Evolutionary conservation across 2,113 vertebrate genomes (phyloP).

Genomic region (Malurus melanocephalus): DNA sequence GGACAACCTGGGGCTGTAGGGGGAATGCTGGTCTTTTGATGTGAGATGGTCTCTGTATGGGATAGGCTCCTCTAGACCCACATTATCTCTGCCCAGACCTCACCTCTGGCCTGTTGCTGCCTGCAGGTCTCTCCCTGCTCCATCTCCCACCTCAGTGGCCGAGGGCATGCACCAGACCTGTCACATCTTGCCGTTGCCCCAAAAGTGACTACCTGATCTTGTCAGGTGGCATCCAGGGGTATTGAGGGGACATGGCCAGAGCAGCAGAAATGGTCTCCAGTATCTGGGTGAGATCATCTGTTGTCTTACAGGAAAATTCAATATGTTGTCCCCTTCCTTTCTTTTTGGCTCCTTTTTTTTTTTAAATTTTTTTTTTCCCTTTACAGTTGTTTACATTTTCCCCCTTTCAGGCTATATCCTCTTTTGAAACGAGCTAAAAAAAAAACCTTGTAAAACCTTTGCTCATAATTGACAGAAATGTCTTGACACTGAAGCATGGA

Average conservation of each 20-base stretch:
- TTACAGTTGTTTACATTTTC: background rate
- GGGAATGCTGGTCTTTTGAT: background rate
- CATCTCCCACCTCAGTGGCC: background rate
- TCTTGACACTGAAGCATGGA: background rate
- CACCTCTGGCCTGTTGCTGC: accelerated
- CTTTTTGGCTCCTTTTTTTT: background rate
- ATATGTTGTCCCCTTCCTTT: accelerated
- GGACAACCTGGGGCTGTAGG: background rate
- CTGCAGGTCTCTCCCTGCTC: background rate
- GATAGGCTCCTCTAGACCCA: background rate
- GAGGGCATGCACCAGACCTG: background rate
- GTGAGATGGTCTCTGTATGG: background rate
- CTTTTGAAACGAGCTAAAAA: background rate
- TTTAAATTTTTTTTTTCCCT: background rate
- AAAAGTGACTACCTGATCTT: background rate
- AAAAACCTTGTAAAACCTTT: background rate
- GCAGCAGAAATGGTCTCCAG: background rate
- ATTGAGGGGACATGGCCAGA: background rate
- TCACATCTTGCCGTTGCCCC: background rate
- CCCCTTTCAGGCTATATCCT: background rate
- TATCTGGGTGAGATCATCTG: background rate
- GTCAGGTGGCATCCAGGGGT: background rate
- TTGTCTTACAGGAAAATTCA: background rate
- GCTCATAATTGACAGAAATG: background rate
- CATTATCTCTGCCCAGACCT: background rate